A percentile compares a stretch with the other conserved stretches of the same genome.
Evolutionary conservation across 2,797 vertebrate species (phyloP).

Genomic region (Lepus oiostolus): DNA sequence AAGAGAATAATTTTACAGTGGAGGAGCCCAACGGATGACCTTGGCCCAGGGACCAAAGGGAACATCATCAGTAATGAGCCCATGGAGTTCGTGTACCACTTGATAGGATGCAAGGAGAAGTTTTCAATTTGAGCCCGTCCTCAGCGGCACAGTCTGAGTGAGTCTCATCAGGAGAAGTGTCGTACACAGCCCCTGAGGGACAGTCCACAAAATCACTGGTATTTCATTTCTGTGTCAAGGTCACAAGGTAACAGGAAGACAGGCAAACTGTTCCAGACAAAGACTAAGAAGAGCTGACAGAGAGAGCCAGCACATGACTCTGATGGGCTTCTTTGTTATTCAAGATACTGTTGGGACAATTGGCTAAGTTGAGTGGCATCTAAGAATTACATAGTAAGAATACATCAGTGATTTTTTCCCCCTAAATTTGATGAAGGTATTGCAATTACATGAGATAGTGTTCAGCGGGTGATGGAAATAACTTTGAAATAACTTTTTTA

Average conservation of each 20-base stretch:
- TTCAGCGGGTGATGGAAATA: not conserved
- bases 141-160: not conserved
- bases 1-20: not conserved
- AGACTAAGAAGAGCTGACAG: not conserved
- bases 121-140: not conserved
- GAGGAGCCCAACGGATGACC: not conserved
- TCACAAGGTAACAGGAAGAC: not conserved
- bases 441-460: not conserved
- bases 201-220: not conserved
- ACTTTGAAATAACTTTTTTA: no score
- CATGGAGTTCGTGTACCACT: not conserved
- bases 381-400: not conserved
- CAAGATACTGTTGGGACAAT: not conserved
- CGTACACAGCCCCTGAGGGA: not conserved
- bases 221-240: not conserved
- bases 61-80: not conserved
- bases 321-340: constrained; percentile 9
- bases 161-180: not conserved
- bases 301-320: not conserved
- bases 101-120: not conserved
- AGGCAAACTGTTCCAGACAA: not conserved
- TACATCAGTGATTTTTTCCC: not conserved
- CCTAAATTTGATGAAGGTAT: not conserved
- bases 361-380: not conserved
- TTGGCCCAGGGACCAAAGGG: not conserved